A percentile compares a stretch with the other conserved stretches of the same genome.
Evolutionary conservation across 1,140 invertebrate species (phyloP).

Genomic region (Aphidius gifuensis): DNA sequence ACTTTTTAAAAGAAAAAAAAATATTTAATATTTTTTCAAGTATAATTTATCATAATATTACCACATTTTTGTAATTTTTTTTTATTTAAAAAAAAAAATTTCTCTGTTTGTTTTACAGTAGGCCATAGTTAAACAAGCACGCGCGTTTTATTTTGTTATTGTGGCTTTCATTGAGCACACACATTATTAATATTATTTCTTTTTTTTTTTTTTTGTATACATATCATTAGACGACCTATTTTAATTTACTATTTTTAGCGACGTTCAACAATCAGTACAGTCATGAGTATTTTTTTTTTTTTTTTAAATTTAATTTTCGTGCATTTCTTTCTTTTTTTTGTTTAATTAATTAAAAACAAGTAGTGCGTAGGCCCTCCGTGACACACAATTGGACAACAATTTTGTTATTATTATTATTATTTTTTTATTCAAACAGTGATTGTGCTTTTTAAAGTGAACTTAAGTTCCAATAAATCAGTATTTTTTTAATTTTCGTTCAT

Average conservation of each 20-base stretch:
- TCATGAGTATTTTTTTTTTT: constrained; percentile 37
- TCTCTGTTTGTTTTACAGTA: not conserved
- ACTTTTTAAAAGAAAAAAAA: constrained; percentile 28
- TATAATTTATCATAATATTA: not conserved
- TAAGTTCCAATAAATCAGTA: not conserved
- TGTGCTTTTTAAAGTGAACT: constrained; percentile 1
- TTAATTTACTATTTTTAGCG: constrained; percentile 35
- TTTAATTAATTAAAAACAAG: constrained; percentile 18
- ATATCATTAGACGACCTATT: constrained; percentile 39
- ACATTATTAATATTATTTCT: constrained; percentile 34
- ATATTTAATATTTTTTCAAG: constrained; percentile 8
- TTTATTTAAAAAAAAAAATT: not conserved
- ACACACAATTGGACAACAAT: not conserved
- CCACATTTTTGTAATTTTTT: constrained; percentile 12
- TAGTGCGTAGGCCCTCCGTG: constrained; percentile 16
- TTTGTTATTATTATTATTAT: not conserved
- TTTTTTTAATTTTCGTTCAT: not conserved
- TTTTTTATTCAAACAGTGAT: constrained; percentile 3
- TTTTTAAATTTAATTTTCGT: constrained; percentile 28
- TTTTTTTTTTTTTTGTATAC: not conserved
- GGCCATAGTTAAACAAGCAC: constrained; percentile 26
- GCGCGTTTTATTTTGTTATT: constrained; percentile 28
- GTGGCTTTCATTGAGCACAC: constrained; percentile 32
- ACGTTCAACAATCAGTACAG: constrained; percentile 43
- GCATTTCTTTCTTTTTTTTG: constrained; percentile 16